Base-by-base conservation (phyloP, 2,113 vertebrate species). In the Sprattus sprattus region DNA sequence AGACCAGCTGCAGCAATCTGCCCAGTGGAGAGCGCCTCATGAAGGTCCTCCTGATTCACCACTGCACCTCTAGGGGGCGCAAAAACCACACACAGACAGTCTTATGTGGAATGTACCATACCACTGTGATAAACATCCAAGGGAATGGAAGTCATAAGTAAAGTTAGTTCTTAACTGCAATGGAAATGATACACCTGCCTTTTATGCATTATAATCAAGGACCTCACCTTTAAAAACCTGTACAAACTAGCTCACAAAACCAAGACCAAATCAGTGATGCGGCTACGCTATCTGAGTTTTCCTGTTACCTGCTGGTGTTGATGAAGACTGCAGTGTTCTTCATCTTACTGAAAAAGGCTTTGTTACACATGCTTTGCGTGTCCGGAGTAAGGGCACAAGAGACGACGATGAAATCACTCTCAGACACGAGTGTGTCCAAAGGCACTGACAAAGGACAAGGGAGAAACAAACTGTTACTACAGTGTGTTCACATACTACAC, bases 11-110 rank as follows among this genome's bases (percentile, higher is more conserved):
- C 94, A 57, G 94, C 91, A 0, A 94, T 94, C 89, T 93, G 92
- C 22, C 93, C 84, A 0, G 20, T 86, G 47, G 3, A 83, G 87
- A 95, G 88, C 86, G 94, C 95, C 84, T 93, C 86, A 20, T 95
- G 93, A 45, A 95, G 91, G 82, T 95, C 94, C 82, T 95, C 89
- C 45, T 95, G 94, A 86, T 94, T 94, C 89, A 95, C 95, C 50
- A 95, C 90, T 5, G 90, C 83, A n/a, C 94, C 93, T 81, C 95
- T 95, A 45, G 16, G 22, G 13, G 81, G 54, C 28, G 22, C 82
- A 82, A 13, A 88, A 2, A 32, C 39, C 39, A 39, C 39, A 39
- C 39, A 39, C 39, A 39, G 39, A 39, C 39, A 39, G 39, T 39
- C 39, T 39, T 39, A 39, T 39, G 39, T 39, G 39, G 39, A 39